Percentiles rank a stretch among this genome's conserved stretches.
Conservation (phyloP, 1,140 invertebrate species). For the Hypothenemus hampei region DNA sequence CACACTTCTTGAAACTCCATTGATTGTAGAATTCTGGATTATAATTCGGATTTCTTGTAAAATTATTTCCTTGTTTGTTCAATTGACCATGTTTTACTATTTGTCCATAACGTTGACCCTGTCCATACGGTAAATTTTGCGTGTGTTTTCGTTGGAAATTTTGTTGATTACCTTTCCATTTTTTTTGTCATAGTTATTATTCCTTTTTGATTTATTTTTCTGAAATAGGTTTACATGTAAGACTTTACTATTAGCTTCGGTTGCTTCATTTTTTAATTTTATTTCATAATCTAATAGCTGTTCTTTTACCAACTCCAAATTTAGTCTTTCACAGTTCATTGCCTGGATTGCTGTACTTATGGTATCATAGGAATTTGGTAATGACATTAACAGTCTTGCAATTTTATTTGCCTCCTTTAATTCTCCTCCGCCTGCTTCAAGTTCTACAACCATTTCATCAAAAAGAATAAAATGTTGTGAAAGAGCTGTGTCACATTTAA, state of each 20-base stretch:
- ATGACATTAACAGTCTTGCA: conserved; percentile 39
- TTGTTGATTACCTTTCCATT: neutral
- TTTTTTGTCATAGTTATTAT: neutral
- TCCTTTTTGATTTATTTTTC: neutral
- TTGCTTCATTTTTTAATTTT: conserved; percentile 31
- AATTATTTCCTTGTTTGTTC: too few species aligned
- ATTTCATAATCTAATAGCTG: conserved; percentile 45
- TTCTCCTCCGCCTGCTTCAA: conserved; percentile 38
- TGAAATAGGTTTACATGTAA: conserved; percentile 3
- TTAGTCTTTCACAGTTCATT: conserved; percentile 40
- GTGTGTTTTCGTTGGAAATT: neutral
- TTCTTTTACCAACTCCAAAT: conserved; percentile 43
- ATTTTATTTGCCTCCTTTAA: conserved; percentile 30
- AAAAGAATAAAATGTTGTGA: conserved; percentile 37
- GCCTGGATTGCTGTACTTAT: conserved; percentile 44
- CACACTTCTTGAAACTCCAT: too few species aligned
- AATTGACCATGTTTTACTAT: too few species aligned
- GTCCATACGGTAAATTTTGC: too few species aligned
- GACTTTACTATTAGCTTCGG: conserved; percentile 3
- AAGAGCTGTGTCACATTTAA: conserved; percentile 39
- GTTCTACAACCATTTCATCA: conserved; percentile 43
- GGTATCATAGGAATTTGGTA: conserved; percentile 40
- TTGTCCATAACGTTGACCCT: too few species aligned
- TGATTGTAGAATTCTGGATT: too few species aligned
- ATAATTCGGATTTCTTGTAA: too few species aligned